A percentile compares a stretch with the other conserved stretches of the same genome.
phyloP scores from a whole-genome alignment of 2,888 invertebrate species.

The Sceliomorpha sp. region DNA sequence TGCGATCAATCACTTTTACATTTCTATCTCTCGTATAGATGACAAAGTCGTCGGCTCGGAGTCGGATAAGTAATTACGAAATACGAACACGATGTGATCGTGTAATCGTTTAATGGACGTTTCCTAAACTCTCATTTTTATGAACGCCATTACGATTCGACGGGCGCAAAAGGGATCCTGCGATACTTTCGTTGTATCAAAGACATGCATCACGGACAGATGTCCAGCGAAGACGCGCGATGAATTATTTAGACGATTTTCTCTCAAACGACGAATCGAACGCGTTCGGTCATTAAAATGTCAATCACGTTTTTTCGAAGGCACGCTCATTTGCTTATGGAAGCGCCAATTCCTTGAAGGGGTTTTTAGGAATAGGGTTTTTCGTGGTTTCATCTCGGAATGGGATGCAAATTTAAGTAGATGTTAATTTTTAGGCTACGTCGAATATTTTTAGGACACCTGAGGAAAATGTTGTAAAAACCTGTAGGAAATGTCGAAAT shows the following conservation, averaged over 20 bases:
- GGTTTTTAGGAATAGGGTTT: no score
- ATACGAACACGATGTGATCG: slow-evolving; percentile 1
- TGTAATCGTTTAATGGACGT: slow-evolving; percentile 13
- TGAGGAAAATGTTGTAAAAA: no score
- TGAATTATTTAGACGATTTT: slow-evolving; percentile 12
- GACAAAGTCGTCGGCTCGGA: no score
- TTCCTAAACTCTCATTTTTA: slow-evolving; percentile 18
- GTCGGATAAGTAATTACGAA: no score
- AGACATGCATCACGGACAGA: slow-evolving; percentile 6
- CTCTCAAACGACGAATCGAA: not conserved
- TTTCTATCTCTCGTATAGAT: not conserved
- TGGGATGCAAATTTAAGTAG: no score
- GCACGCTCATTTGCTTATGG: slow-evolving; percentile 3
- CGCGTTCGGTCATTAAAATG: not conserved
- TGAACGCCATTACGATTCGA: slow-evolving; percentile 21
- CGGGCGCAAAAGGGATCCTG: not conserved
- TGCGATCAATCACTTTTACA: slow-evolving; percentile 7
- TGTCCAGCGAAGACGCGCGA: slow-evolving; percentile 11
- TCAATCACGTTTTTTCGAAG: slow-evolving; percentile 8
- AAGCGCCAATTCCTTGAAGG: no score
- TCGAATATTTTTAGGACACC: no score
- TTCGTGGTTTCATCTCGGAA: no score
- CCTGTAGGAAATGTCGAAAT: no score
- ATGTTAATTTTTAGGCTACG: no score
- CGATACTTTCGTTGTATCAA: slow-evolving; percentile 9